Evolutionary conservation across 2,888 invertebrate species (phyloP), one percentile per base, ranked within the genome.

Genomic region (Boloria selene): DNA sequence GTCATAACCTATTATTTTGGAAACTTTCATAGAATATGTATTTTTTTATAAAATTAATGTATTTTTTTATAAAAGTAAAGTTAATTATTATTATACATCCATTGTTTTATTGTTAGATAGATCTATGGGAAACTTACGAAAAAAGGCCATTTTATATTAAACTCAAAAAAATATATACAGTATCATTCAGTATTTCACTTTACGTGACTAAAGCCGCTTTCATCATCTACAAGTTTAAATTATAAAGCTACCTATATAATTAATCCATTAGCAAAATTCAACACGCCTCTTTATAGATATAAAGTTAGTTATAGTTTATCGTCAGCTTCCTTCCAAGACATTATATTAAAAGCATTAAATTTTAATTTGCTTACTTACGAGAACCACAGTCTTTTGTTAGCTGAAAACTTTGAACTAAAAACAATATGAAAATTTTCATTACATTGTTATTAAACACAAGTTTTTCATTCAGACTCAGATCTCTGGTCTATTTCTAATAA

Each of bases 301-400:
- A 72, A 73, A 73, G 70, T 74, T 73, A 63, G 55, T 64, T 67
- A 74, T 72, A 74, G 74, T 75, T 75, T 61, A 56, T 60, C 65
- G 67, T 55, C 64, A 70, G 69, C 68, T 73, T 72, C 63, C 63
- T 66, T 67, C 65, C 42, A 66, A 71, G 70, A 69, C 72, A 73
- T 69, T 74, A 73, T 64, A 72, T 69, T 71, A 70, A 70, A 71
- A 66, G 69, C 73, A 70, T 76, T 72, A 74, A 75, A 73, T 69
- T 73, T 73, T 69, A 75, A 75, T 74, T 72, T 74, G 75, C 73
- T 74, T 70, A 76, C 71, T 74, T 73, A 73, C 73, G 72, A 70
- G 70, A 73, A 72, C 68, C 69, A 65, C 61, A 65, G 70, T 66
- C 72, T 74, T 74, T 75, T 72, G 72, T 73, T 73, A 68, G 65